A percentile compares a stretch with the other conserved stretches of the same genome.
Conservation (phyloP, 2,888 invertebrate genomes). For the Drosophila infuscata region DNA sequence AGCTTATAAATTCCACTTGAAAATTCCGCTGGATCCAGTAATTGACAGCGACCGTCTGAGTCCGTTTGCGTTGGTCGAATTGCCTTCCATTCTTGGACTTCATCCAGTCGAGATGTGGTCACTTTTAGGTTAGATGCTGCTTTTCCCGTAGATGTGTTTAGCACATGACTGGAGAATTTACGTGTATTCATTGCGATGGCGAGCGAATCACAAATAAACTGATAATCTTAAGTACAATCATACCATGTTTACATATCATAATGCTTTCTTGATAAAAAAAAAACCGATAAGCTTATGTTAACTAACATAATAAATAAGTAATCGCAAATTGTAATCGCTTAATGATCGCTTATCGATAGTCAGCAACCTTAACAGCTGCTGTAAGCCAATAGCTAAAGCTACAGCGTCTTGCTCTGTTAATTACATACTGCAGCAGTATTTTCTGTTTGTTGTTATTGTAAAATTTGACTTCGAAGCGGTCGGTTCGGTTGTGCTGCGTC, state of each 20-base stretch:
- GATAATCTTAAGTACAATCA: background rate
- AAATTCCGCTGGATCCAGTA: conserved; percentile 77
- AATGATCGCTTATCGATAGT: conserved; percentile 31
- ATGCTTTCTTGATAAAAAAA: background rate
- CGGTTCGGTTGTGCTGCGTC: conserved; percentile 33
- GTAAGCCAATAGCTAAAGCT: background rate
- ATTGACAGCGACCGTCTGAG: conserved; percentile 84
- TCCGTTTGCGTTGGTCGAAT: conserved; percentile 89
- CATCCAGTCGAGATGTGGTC: conserved; percentile 87
- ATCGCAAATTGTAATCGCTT: background rate
- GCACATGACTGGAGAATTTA: conserved; percentile 89
- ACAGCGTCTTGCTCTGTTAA: conserved; percentile 27
- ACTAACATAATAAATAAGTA: background rate
- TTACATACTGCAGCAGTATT: conserved; percentile 7
- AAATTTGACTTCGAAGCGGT: conserved; percentile 36
- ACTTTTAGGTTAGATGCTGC: conserved; percentile 89
- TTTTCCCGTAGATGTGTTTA: conserved; percentile 89
- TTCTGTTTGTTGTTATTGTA: conserved; percentile 48
- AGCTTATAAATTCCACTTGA: conserved; percentile 91
- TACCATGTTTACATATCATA: conserved; percentile 11
- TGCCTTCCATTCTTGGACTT: conserved; percentile 88
- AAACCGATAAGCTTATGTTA: background rate
- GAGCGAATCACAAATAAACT: background rate
- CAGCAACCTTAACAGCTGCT: background rate
- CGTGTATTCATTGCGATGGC: conserved; percentile 46